Evolutionary conservation across 2,113 vertebrate genomes (phyloP).

Genomic region (Melanerpes aurifrons): DNA sequence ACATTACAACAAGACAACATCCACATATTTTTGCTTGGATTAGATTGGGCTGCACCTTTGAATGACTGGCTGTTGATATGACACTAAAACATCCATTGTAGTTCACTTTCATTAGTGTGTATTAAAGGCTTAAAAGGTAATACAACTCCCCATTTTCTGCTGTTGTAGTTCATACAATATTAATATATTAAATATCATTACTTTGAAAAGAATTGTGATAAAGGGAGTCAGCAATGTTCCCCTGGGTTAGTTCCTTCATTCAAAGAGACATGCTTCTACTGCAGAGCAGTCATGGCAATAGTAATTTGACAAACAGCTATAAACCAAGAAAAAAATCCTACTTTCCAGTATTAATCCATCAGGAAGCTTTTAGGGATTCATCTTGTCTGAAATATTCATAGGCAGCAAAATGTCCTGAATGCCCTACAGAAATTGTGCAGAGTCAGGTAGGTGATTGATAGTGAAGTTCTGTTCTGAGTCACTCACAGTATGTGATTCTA

Average conservation of each 20-base stretch:
- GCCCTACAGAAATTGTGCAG: constrained; percentile 84
- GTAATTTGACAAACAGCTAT: constrained; percentile 75
- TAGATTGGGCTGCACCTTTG: not conserved
- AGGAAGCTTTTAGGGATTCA: constrained; percentile 79
- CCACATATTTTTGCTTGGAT: not conserved
- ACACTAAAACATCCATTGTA: not conserved
- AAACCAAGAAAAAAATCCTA: constrained; percentile 69
- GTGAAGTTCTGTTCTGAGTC: constrained; percentile 79
- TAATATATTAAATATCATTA: constrained; percentile 74
- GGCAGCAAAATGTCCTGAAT: constrained; percentile 86
- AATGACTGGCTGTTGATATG: not conserved
- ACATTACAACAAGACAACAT: not conserved
- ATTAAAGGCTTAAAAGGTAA: constrained; percentile 52
- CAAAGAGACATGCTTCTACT: constrained; percentile 55
- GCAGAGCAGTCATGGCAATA: constrained; percentile 24
- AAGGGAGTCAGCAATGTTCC: constrained; percentile 43
- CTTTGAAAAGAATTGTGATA: constrained; percentile 65
- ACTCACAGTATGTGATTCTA: constrained; percentile 83
- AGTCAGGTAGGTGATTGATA: constrained; percentile 83
- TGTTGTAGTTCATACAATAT: constrained; percentile 56
- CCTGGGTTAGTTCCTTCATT: constrained; percentile 28
- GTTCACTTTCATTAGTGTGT: constrained; percentile 50
- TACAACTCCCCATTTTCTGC: constrained; percentile 57
- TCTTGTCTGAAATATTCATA: constrained; percentile 88
- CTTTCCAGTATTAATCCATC: constrained; percentile 80